phyloP scores from a whole-genome alignment of 2,888 invertebrate genomes.

The Amaurobius ferox region DNA sequence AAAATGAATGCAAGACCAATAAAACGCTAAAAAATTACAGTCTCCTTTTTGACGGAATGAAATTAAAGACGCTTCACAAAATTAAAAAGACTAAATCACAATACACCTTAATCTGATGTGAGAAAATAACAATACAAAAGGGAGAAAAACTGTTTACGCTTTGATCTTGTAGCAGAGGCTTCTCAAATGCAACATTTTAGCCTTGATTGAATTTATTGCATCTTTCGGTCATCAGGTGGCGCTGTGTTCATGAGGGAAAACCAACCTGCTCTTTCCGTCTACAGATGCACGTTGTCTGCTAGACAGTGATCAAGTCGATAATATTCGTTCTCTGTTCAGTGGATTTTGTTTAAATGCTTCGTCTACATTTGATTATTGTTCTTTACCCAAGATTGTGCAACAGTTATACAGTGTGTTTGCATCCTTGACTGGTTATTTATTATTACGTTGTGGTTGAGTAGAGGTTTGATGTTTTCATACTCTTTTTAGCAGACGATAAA shows the following conservation, averaged over 20 bases:
- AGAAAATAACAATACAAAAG: background rate
- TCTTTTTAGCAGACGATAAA: constrained; percentile 38
- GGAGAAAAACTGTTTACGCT: constrained; percentile 15
- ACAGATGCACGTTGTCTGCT: constrained; percentile 70
- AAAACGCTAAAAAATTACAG: too few species aligned
- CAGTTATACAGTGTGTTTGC: background rate
- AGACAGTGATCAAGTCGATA: background rate
- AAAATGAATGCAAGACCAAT: too few species aligned
- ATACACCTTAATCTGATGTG: background rate
- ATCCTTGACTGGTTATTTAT: background rate
- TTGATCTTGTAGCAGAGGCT: constrained; percentile 16
- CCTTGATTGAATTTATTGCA: constrained; percentile 63
- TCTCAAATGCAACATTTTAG: constrained; percentile 26
- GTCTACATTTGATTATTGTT: background rate
- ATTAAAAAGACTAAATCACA: background rate
- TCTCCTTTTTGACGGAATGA: too few species aligned
- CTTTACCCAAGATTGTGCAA: background rate
- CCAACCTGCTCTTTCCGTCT: constrained; percentile 42
- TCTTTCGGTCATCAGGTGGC: constrained; percentile 52
- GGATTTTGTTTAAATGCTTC: background rate
- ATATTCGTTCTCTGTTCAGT: background rate
- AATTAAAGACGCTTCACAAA: too few species aligned
- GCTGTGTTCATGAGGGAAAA: constrained; percentile 28
- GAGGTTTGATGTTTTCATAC: constrained; percentile 10
- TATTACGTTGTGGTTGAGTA: background rate